Evolutionary conservation across 2,797 vertebrate genomes (phyloP), one percentile per base, ranked within the genome.

Genomic region (Ptychadena robeensis): DNA sequence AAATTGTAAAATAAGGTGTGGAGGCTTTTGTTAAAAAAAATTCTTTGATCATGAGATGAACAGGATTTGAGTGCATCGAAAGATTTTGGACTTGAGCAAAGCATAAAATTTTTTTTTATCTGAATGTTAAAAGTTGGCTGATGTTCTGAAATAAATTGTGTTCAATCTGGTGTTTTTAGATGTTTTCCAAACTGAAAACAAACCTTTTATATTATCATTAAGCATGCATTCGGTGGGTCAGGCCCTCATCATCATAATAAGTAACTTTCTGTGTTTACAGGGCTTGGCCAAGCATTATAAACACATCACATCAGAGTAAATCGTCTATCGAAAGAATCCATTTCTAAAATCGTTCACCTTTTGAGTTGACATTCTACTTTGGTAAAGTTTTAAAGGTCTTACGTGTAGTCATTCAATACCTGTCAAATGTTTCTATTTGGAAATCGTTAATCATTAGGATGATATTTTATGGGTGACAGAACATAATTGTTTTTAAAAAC

Each of bases 281-380:
- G 69, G 67, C 35, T 14, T 83, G 53, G 81, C 81, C 74, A 83
- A 78, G 28, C 72, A 44, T 40, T 53, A 73, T 72, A 83, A 72
- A 79, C 68, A 83, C 68, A 72, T 73, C 5, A 8, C 18, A 38
- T 72, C 69, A 79, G 40, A 79, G 67, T 66, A 44, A 35, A 61
- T 37, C 18, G 11, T 37, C n/a, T 18, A 37, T 67, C 63, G 63
- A 81, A 73, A 18, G 0, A 65, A 65, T 65, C 70, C 69, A 65
- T 73, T 73, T 81, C 35, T 66, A 53, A 81, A 81, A 11, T 64
- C 34, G 72, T 72, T 72, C 73, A 82, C 66, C 53, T 77, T 82
- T 63, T 63, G 65, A 44, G 32, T 71, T 32, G 77, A 34, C 66
- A 11, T 32, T 73, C 61, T 63, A 35, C 25, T 70, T 61, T 34